phyloP scores from a whole-genome alignment of 2,888 invertebrate species.

The Gibbula magus region DNA sequence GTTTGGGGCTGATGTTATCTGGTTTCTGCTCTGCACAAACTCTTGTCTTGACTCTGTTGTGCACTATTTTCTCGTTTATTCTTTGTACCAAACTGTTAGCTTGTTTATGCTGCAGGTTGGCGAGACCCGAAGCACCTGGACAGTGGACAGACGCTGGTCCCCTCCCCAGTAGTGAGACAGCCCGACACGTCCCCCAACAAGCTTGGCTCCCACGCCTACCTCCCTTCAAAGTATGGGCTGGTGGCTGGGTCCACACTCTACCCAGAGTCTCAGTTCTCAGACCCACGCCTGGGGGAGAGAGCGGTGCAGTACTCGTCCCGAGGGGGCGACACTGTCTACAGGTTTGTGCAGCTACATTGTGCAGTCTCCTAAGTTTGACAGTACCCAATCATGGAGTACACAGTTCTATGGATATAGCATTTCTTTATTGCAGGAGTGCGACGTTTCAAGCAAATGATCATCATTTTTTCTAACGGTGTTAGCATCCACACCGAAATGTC shows the following conservation, averaged over 20 bases:
- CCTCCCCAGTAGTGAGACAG: conserved; percentile 38
- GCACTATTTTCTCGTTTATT: not conserved
- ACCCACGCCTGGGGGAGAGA: not conserved
- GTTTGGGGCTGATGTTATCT: no score
- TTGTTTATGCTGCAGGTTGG: conserved; percentile 33
- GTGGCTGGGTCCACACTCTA: conserved; percentile 34
- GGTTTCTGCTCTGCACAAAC: no score
- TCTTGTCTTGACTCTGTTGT: no score
- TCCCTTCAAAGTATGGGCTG: conserved; percentile 58
- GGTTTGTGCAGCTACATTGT: not conserved
- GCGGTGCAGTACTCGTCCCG: not conserved
- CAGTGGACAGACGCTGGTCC: conserved; percentile 28
- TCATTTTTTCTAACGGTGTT: no score
- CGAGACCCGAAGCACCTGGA: conserved; percentile 28
- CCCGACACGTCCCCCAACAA: conserved; percentile 6
- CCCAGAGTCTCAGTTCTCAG: not conserved
- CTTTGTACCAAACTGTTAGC: not conserved
- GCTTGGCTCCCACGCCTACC: conserved; percentile 38
- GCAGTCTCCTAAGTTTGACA: no score
- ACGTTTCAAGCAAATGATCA: no score
- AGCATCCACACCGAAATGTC: no score
- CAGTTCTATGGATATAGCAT: no score
- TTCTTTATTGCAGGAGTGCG: no score
- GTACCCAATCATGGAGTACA: no score
- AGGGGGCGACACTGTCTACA: not conserved